Evolutionary conservation across 2,888 invertebrate species (phyloP), one percentile per base, ranked within the genome.

Genomic region (Neoascia interrupta): DNA sequence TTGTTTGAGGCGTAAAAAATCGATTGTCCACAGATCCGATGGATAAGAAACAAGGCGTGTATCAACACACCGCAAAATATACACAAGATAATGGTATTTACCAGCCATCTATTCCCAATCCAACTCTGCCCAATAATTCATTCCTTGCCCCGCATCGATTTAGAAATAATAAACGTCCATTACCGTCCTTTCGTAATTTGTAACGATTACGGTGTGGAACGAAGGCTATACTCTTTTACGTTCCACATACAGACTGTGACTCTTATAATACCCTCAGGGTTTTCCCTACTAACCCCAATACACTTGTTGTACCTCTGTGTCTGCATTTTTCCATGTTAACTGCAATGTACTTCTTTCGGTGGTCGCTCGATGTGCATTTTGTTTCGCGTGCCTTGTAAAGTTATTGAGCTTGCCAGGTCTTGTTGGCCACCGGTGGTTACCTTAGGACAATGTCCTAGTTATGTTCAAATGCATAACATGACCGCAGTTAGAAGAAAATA

Each of bases 401-500:
- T n/a, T n/a, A n/a, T 64, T 8, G 18, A 34, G 19, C 26, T 61
- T 45, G n/a, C 28, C 6, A 41, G 28, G 28, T 21, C 51, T 56
- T 68, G 53, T 60, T 53, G n/a, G 53, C 37, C 26, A n/a, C 43
- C n/a, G 28, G 23, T 75, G 81, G 73, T 81, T 56, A 74, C 74
- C 74, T 68, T 37, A 81, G 81, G 76, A 72, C 76, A 81, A 69
- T 72, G 81, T 70, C 68, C 81, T 81, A 82, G 63, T 81, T 82
- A 64, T 51, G 53, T 39, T 56, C 31, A 16, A 72, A 74, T 76
- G 56, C 81, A 63, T 60, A 26, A 82, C 76, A 82, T 79, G 68
- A 68, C 73, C 81, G 70, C 68, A 81, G 79, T 72, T n/a, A n/a
- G n/a, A n/a, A n/a, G n/a, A n/a, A n/a, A n/a, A n/a, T n/a, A n/a